phyloP scores from a whole-genome alignment of 2,888 invertebrate species.

The Caenorhabditis sinica region DNA sequence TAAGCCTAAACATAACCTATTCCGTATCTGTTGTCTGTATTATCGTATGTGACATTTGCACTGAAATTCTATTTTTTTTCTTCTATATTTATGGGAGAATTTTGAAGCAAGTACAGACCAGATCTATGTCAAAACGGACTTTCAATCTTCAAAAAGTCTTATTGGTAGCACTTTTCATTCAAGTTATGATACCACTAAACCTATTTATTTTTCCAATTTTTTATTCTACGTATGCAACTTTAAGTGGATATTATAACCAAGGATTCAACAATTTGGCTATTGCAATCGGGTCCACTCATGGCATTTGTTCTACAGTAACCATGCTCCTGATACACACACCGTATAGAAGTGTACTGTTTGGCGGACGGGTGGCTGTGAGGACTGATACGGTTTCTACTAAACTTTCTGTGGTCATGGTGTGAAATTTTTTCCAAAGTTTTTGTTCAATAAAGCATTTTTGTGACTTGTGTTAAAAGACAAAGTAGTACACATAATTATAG shows the following conservation, averaged over 20 bases:
- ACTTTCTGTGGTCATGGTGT: constrained; percentile 32
- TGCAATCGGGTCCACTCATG: constrained; percentile 24
- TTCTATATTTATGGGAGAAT: constrained; percentile 23
- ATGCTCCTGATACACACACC: constrained; percentile 52
- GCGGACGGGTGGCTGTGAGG: not conserved
- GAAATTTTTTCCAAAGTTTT: not conserved
- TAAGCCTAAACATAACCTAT: constrained; percentile 33
- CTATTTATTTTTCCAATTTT: constrained; percentile 40
- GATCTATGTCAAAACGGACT: constrained; percentile 28
- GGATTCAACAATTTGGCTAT: constrained; percentile 45
- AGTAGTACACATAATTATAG: too few species aligned
- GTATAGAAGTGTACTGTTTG: constrained; percentile 13
- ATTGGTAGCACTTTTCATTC: constrained; percentile 26
- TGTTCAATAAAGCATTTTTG: too few species aligned
- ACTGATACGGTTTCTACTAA: constrained; percentile 21
- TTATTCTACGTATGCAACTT: constrained; percentile 12
- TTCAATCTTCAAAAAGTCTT: constrained; percentile 39
- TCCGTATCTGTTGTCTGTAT: not conserved
- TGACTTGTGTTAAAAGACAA: too few species aligned
- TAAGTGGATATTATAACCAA: constrained; percentile 31
- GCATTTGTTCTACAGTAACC: constrained; percentile 24
- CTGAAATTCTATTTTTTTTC: constrained; percentile 33
- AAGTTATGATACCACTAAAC: constrained; percentile 39
- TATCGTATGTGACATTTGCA: constrained; percentile 10
- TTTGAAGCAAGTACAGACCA: constrained; percentile 23